Percentiles rank a stretch among this genome's conserved stretches.
Evolutionary conservation across 2,888 invertebrate genomes (phyloP).

Genomic region (Nomada goodeniana): DNA sequence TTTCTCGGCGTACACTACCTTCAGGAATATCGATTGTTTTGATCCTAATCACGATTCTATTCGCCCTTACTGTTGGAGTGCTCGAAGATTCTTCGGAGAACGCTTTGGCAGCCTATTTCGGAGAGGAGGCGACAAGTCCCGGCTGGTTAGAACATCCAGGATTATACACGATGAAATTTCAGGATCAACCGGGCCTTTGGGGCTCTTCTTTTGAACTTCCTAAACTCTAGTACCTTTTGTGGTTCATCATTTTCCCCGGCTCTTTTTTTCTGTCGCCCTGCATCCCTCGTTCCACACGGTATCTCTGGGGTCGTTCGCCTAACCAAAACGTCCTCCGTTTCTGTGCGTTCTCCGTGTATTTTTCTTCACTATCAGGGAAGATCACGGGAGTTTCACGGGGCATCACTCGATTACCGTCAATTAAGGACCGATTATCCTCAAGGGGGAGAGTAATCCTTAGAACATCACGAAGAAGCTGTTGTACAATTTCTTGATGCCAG

Average conservation of each 20-base stretch:
- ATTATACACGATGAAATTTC: slow-evolving; percentile 21
- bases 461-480: slow-evolving; percentile 95
- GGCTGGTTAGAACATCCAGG: slow-evolving; percentile 29
- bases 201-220: slow-evolving; percentile 19
- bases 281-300: slow-evolving; percentile 3
- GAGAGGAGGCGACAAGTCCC: slow-evolving; percentile 44
- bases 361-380: slow-evolving; percentile 50
- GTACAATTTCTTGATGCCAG: slow-evolving; percentile 94
- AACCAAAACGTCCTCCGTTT: slow-evolving; percentile 55
- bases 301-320: neutral
- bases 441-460: slow-evolving; percentile 85
- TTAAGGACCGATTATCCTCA: slow-evolving; percentile 57
- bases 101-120: slow-evolving; percentile 42
- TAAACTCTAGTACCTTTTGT: slow-evolving; percentile 35
- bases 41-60: slow-evolving; percentile 32
- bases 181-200: slow-evolving; percentile 27
- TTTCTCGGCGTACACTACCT: slow-evolving; percentile 18
- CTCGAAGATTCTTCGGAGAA: slow-evolving; percentile 51
- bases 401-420: slow-evolving; percentile 67
- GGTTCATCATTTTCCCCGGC: neutral
- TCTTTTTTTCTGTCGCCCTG: neutral
- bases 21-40: slow-evolving; percentile 4
- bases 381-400: slow-evolving; percentile 60
- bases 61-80: slow-evolving; percentile 30
- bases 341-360: slow-evolving; percentile 38